A percentile compares a stretch with the other conserved stretches of the same genome.
These are phyloP conservation scores for Oncopeltus fasciatus DNA, from an alignment of 1,140 invertebrate species.

Conservation along the genomic window DNA sequence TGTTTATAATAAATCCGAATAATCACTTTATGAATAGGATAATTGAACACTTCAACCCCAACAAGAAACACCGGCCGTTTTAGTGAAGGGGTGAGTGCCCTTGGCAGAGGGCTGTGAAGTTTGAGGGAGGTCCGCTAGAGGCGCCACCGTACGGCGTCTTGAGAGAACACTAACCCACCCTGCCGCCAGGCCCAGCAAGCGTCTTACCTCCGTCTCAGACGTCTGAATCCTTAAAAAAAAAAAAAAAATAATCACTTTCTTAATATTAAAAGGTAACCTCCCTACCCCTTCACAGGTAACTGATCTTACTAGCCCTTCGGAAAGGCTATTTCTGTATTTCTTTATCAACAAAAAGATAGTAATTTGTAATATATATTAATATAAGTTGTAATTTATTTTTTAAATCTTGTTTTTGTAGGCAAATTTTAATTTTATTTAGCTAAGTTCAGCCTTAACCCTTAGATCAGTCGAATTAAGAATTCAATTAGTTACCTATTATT, in stretches of 20 bases:
- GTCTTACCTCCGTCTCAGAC: background rate
- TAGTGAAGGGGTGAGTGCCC: background rate
- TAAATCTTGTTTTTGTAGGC: too few relatives aligned
- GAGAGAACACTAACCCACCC: background rate
- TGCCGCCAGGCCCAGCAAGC: background rate
- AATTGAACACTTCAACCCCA: background rate
- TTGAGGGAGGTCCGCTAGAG: background rate
- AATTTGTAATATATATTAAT: background rate
- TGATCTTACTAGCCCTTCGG: too few relatives aligned
- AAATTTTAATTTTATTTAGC: too few relatives aligned
- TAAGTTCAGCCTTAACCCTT: too few relatives aligned
- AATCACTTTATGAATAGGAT: background rate
- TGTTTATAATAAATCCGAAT: background rate
- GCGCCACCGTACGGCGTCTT: slow-evolving; percentile 8
- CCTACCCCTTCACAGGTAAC: too few relatives aligned
- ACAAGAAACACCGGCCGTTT: too few relatives aligned
- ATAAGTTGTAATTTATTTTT: background rate
- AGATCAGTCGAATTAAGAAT: too few relatives aligned
- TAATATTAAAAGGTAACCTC: background rate
- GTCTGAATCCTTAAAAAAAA: background rate
- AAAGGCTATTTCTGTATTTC: too few relatives aligned
- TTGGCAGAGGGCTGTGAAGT: background rate
- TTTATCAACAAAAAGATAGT: background rate
- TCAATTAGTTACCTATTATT: too few relatives aligned
- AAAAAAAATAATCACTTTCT: background rate